These are phyloP conservation scores for Triplophysa bombifrons DNA, from an alignment of 2,797 vertebrate species.

Conservation along the genomic window DNA sequence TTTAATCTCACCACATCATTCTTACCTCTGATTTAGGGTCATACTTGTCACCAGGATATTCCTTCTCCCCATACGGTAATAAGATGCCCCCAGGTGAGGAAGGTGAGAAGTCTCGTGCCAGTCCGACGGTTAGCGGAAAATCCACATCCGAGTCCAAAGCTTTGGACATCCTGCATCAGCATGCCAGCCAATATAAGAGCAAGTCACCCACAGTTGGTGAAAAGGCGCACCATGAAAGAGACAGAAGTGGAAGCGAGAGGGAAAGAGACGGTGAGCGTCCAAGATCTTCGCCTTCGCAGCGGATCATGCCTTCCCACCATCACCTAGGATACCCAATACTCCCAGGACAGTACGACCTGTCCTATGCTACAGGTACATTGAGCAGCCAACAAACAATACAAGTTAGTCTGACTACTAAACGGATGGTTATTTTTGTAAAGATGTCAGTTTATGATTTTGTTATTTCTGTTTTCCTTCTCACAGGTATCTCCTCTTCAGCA, in stretches of 20 bases:
- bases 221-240: conserved; percentile 88
- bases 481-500: conserved; percentile 93
- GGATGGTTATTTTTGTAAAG: background rate
- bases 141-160: conserved; percentile 90
- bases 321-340: conserved; percentile 94
- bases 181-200: conserved; percentile 97
- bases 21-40: conserved; percentile 75
- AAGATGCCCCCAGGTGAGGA: conserved; percentile 85
- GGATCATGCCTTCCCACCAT: conserved; percentile 95
- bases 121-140: conserved; percentile 83
- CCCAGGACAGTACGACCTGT: conserved; percentile 94
- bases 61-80: conserved; percentile 89
- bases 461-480: background rate
- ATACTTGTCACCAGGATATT: conserved; percentile 92
- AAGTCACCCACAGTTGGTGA: conserved; percentile 97
- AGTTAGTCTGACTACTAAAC: background rate
- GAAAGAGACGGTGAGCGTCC: conserved; percentile 83
- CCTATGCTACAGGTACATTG: conserved; percentile 92
- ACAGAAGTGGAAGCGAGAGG: conserved; percentile 77
- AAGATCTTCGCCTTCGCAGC: conserved; percentile 94
- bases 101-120: conserved; percentile 83
- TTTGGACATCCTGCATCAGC: conserved; percentile 94
- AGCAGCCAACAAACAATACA: background rate
- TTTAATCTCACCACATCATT: background rate
- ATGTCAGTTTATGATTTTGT: background rate